A percentile compares a stretch with the other conserved stretches of the same genome.
Evolutionary conservation across 2,888 invertebrate genomes (phyloP).

Genomic region (Diarsia brunnea): DNA sequence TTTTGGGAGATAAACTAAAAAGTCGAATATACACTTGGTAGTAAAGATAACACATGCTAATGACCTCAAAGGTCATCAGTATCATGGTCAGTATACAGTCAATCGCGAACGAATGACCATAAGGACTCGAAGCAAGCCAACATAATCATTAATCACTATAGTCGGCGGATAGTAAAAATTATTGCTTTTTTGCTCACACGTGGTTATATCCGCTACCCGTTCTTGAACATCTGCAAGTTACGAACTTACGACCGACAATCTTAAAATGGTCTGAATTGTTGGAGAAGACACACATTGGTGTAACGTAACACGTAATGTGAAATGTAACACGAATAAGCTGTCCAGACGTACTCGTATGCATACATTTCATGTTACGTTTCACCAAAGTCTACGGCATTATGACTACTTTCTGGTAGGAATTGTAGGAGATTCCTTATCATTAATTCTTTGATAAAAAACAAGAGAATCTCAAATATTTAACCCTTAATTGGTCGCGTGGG

Average conservation of each 20-base stretch:
- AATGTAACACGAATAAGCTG: too few species aligned
- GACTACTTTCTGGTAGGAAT: not conserved
- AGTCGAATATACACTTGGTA: not conserved
- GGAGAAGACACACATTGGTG: too few species aligned
- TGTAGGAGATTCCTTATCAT: not conserved
- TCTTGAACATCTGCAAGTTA: slow-evolving; percentile 6
- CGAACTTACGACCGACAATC: not conserved
- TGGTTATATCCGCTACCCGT: not conserved
- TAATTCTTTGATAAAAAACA: not conserved
- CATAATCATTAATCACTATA: slow-evolving; percentile 8
- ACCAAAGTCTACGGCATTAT: not conserved
- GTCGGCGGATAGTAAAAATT: slow-evolving; percentile 4
- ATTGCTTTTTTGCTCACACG: slow-evolving; percentile 13
- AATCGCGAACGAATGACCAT: slow-evolving; percentile 26
- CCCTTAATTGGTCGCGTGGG: too few species aligned
- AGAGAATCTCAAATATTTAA: not conserved
- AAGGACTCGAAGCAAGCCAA: not conserved
- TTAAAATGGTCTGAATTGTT: not conserved
- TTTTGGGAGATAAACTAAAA: slow-evolving; percentile 9
- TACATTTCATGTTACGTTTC: too few species aligned
- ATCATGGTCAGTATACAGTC: slow-evolving; percentile 6
- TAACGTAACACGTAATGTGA: too few species aligned
- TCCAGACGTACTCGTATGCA: too few species aligned
- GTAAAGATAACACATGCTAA: slow-evolving; percentile 23
- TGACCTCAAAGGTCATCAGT: slow-evolving; percentile 23